Evolutionary conservation across 1,140 invertebrate genomes (phyloP).

Genomic region (Oppia nitens): DNA sequence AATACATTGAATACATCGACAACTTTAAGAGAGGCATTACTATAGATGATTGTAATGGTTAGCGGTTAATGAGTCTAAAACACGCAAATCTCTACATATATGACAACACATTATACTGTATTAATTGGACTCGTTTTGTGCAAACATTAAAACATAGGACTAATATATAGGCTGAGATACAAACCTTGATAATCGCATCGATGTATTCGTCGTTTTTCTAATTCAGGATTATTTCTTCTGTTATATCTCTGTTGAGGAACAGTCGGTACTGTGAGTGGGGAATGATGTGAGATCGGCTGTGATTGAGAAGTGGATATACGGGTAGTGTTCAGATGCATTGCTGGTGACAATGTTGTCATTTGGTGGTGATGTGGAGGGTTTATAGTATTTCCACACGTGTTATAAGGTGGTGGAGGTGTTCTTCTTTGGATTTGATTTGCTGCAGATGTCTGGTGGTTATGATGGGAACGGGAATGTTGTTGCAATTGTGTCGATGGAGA

Average conservation of each 20-base stretch:
- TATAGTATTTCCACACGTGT: not conserved
- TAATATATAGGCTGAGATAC: slow-evolving; percentile 18
- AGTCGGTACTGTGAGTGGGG: not conserved
- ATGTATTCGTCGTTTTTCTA: slow-evolving; percentile 83
- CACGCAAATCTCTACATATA: not conserved
- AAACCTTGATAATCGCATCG: slow-evolving; percentile 86
- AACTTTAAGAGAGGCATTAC: not conserved
- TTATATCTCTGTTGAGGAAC: slow-evolving; percentile 38
- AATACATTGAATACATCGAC: not conserved
- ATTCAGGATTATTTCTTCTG: slow-evolving; percentile 81
- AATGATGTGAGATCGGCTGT: not conserved
- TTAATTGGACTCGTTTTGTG: not conserved
- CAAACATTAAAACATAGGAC: not conserved
- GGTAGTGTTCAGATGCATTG: not conserved
- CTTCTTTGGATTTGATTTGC: not conserved
- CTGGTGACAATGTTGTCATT: not conserved
- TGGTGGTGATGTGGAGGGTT: not conserved
- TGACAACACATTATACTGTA: not conserved
- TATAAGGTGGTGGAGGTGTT: not conserved
- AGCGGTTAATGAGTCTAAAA: not conserved
- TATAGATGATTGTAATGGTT: not conserved
- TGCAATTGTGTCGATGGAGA: slow-evolving; percentile 12
- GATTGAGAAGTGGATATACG: not conserved
- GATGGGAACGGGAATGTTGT: not conserved
- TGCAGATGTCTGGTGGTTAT: not conserved